Evolutionary conservation across 1,140 invertebrate species (phyloP).

Genomic region (Muscidifurax raptorellus): DNA sequence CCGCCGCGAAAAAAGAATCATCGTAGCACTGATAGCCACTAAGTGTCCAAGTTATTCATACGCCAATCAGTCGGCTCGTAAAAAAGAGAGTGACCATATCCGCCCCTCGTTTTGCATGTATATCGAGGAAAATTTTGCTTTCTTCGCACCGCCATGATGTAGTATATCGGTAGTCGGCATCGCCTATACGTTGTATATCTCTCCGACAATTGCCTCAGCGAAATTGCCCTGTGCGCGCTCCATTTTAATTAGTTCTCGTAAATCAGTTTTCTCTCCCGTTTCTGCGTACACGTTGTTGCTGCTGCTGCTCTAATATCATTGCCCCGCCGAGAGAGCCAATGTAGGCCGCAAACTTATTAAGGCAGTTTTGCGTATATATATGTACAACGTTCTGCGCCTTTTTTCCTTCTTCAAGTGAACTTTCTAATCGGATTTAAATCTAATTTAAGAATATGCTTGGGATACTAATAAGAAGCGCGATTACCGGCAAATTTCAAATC

Average conservation of each 20-base stretch:
- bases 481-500: background rate
- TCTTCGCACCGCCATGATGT: background rate
- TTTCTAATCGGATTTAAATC: conserved; percentile 2
- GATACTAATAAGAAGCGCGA: background rate
- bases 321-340: background rate
- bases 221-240: background rate
- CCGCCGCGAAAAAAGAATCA: background rate
- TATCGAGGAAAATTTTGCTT: conserved; percentile 17
- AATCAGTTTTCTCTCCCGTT: conserved; percentile 20
- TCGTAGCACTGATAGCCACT: conserved; percentile 26
- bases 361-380: background rate
- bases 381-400: background rate
- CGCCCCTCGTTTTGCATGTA: conserved; percentile 43
- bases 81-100: conserved; percentile 16
- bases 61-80: conserved; percentile 45
- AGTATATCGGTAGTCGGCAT: too few species aligned
- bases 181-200: conserved; percentile 27
- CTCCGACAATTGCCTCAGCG: conserved; percentile 14
- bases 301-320: background rate
- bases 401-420: background rate
- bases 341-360: background rate
- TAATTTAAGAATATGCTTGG: background rate
- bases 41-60: conserved; percentile 22
- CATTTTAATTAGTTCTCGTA: conserved; percentile 47
- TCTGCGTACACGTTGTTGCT: background rate